Conservation (phyloP, 1,140 invertebrate genomes). For the Holotrichia oblita region DNA sequence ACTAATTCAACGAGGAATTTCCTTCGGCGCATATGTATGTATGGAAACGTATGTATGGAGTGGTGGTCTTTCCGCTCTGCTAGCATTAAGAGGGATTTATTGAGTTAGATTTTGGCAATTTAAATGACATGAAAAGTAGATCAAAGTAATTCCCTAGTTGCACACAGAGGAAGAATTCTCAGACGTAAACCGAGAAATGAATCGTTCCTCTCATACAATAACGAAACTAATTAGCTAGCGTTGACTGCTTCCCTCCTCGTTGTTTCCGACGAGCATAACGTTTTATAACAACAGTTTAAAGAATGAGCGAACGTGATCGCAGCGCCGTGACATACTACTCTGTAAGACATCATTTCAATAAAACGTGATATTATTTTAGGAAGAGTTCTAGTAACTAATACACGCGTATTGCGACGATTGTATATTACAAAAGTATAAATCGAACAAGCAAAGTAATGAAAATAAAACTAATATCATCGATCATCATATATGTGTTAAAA, state of each 20-base stretch:
- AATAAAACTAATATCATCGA: no score
- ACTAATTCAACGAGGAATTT: constrained; percentile 31
- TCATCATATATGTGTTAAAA: no score
- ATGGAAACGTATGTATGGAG: constrained; percentile 9
- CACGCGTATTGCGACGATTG: no score
- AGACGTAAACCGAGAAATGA: constrained; percentile 18
- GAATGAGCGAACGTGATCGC: background rate
- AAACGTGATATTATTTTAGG: no score
- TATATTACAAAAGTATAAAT: no score
- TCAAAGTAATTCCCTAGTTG: constrained; percentile 29
- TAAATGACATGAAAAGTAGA: constrained; percentile 36
- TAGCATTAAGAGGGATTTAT: constrained; percentile 30
- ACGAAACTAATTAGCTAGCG: constrained; percentile 25
- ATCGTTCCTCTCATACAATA: constrained; percentile 18
- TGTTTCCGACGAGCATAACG: background rate
- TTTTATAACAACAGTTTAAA: background rate
- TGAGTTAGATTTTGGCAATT: constrained; percentile 33
- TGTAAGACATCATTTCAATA: no score
- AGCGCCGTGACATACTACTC: no score
- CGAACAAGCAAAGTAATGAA: no score
- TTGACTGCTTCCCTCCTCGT: background rate
- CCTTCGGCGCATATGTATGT: background rate
- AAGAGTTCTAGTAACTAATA: no score
- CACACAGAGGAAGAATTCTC: constrained; percentile 24
- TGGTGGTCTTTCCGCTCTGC: constrained; percentile 13